These are phyloP conservation scores for Netelia inedita DNA, from an alignment of 2,888 invertebrate genomes.

Conservation along the genomic window DNA sequence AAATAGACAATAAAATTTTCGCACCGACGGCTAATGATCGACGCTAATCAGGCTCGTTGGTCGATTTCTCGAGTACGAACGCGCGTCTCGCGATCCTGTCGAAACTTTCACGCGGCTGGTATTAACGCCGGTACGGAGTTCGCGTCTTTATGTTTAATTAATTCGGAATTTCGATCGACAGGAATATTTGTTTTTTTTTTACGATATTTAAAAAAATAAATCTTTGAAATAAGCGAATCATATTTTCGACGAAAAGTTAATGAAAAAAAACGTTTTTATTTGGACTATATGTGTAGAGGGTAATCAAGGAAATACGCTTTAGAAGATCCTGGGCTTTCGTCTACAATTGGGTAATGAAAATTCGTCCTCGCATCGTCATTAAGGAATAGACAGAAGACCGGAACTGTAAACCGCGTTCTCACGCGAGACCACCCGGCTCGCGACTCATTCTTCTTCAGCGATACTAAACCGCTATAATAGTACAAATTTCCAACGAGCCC, in stretches of 20 bases:
- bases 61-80: constrained; percentile 37
- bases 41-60: background rate
- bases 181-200: background rate
- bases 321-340: background rate
- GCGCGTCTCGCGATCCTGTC: constrained; percentile 23
- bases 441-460: background rate
- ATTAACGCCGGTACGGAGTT: background rate
- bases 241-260: too few relatives aligned
- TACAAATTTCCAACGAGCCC: constrained; percentile 14
- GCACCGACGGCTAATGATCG: background rate
- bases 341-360: constrained; percentile 11
- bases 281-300: too few relatives aligned
- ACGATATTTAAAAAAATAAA: too few relatives aligned
- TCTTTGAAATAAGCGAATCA: too few relatives aligned
- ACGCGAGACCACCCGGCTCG: constrained; percentile 31
- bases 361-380: constrained; percentile 30
- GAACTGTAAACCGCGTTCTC: constrained; percentile 62
- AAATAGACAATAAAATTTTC: constrained; percentile 3
- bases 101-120: constrained; percentile 40
- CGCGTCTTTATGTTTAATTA: background rate
- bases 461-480: background rate
- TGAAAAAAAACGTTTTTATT: too few relatives aligned
- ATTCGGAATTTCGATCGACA: background rate
- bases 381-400: constrained; percentile 39
- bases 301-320: background rate